Evolutionary conservation across 1,140 invertebrate species (phyloP), one percentile per base, ranked within the genome.

Genomic region (Octopus sinensis): DNA sequence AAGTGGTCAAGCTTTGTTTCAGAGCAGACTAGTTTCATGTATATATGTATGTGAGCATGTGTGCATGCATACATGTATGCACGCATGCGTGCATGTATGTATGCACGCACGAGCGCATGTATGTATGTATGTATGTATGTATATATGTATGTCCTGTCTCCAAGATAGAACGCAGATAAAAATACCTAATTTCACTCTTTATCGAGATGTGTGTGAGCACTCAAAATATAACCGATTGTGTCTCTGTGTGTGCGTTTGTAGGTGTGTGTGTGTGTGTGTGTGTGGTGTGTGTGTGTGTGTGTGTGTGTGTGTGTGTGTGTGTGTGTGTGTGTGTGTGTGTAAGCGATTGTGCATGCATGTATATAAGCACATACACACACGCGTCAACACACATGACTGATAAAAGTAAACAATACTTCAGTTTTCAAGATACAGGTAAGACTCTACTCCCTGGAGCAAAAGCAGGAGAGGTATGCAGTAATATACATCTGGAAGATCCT

Each of bases 281-380:
- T 1, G 56, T 7, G 7, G 56, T 7, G 7, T 71, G 13, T 5
- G 4, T 4, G 12, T 71, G 68, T 71, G 5, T 71, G 68, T 71
- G 68, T 71, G 68, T 71, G 5, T 13, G 68, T 0, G 68, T 13
- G 5, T 71, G 68, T 71, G 4, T 4, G 12, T 71, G 68, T 73
- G 68, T 73, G 68, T 73, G 68, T 73, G 68, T 73, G 68, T 7
- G 68, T 13, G 68, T 73, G 68, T 73, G 68, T 73, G 6, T 73
- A 23, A n/a, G 68, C 30, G 17, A 6, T 73, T 73, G 17, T 43
- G 30, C 30, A 3, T 43, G 30, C 30, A 43, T 43, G 30, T 43
- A 43, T 3, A 43, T 43, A 43, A 43, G 30, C 30, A 43, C 30
- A 43, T 43, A 43, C 30, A 43, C 30, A 43, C 30, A 43, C 30